Base-by-base conservation (phyloP, 2,113 vertebrate species). In the Eudyptes chrysolophus region DNA sequence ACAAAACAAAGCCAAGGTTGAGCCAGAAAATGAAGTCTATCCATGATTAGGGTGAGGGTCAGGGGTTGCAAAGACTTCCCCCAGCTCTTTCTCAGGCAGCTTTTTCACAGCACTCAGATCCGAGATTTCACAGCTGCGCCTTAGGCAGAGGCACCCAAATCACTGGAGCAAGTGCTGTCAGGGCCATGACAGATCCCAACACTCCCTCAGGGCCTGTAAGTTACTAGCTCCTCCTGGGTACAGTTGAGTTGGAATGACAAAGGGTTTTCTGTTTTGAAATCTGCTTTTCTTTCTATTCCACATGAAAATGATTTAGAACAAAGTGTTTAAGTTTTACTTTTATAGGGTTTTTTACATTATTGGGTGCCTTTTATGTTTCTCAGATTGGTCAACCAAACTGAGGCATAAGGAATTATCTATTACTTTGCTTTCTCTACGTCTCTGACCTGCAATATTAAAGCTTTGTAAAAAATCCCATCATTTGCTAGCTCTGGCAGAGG, bases 121-220 rank as follows among this genome's bases (percentile, higher is more conserved):
- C 44, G 58, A 71, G 20, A 3, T 64, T 69, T 82, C 30, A 69
- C 3, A 1, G 7, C 8, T 69, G 8, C 0, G 0, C 11, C 13
- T 64, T 51, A 51, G 49, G 25, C 10, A 71, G 24, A 46, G 5
- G 7, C 16, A 71, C 8, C 1, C 34, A 46, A 44, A 58, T 24
- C 9, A 9, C 16, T 1, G 2, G 14, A 46, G 6, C 27, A 65
- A 40, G 16, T 40, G 7, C 6, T 30, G 5, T 30, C 38, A 80
- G 17, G 44, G 52, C 13, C 27, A 29, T 17, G 36, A 24, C 7
- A 66, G 16, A 3, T 66, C 29, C 17, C 34, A 60, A 4, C 25
- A 20, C 29, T 60, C 25, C 11, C 12, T 36, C 40, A 21, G 52
- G 52, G 6, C 25, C 14, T 52, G 18, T 30, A 64, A 65, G 6